Percentiles rank a stretch among this genome's conserved stretches.
These are phyloP conservation scores for Aleiodes leptofemur DNA, from an alignment of 2,888 invertebrate genomes.

Conservation along the genomic window DNA sequence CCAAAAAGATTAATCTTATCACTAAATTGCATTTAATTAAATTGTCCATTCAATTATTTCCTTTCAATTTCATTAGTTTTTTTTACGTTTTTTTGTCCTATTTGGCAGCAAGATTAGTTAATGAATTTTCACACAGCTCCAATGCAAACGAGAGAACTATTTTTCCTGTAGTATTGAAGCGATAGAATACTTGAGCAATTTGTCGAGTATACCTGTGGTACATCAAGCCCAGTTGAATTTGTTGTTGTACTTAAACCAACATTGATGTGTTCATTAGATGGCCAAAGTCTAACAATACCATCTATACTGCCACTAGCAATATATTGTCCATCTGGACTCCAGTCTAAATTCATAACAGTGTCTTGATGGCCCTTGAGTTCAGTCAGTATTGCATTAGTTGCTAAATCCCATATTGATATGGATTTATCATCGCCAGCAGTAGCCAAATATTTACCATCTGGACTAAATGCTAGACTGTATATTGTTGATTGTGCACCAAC, in stretches of 20 bases:
- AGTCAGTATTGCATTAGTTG: conserved; percentile 68
- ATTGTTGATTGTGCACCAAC: conserved; percentile 87
- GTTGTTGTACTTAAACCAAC: conserved; percentile 66
- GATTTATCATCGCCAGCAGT: conserved; percentile 81
- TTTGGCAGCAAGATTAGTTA: conserved; percentile 5
- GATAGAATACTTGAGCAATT: conserved; percentile 73
- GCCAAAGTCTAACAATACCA: conserved; percentile 70
- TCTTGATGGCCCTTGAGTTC: conserved; percentile 72
- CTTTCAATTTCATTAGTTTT: conserved; percentile 20
- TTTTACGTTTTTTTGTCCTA: neutral
- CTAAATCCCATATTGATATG: conserved; percentile 72
- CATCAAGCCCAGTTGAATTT: conserved; percentile 57
- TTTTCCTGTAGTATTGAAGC: conserved; percentile 70
- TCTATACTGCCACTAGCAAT: conserved; percentile 72
- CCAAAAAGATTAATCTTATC: conserved; percentile 19
- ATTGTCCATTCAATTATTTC: neutral
- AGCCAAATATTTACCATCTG: conserved; percentile 89
- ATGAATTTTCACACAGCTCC: conserved; percentile 62
- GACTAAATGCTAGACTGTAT: conserved; percentile 88
- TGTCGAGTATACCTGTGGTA: conserved; percentile 64
- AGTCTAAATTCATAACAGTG: conserved; percentile 72
- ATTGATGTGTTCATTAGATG: conserved; percentile 65
- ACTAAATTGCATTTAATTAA: conserved; percentile 15
- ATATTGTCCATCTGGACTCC: conserved; percentile 73
- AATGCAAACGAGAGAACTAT: conserved; percentile 71